Conservation (phyloP, 2,797 vertebrate genomes). For the Natrix natrix region DNA sequence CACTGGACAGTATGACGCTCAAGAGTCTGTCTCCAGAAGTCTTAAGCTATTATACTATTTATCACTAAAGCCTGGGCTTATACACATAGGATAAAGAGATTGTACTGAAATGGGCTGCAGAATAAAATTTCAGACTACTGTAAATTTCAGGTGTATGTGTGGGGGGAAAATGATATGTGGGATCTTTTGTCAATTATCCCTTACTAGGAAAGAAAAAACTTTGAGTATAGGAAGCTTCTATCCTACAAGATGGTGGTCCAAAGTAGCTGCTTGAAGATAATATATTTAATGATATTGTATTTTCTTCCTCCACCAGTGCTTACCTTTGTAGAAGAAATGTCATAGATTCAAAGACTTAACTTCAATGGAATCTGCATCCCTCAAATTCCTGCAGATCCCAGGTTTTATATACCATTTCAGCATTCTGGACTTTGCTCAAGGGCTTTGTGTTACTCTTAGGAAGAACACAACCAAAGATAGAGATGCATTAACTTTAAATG, state of each 20-base stretch:
- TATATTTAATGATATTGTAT: not conserved
- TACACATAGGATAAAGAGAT: not conserved
- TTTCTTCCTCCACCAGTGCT: not conserved
- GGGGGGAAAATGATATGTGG: not conserved
- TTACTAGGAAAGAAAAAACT: not conserved
- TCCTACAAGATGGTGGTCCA: not conserved
- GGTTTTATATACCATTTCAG: not conserved
- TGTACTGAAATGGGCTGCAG: not conserved
- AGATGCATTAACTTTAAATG: slow-evolving; percentile 25
- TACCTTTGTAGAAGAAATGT: not conserved
- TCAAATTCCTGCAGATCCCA: not conserved
- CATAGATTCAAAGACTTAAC: not conserved
- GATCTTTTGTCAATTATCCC: not conserved
- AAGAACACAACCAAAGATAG: slow-evolving; percentile 23
- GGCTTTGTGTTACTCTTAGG: slow-evolving; percentile 14
- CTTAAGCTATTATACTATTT: not conserved
- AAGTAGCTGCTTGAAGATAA: not conserved
- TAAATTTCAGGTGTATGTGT: not conserved
- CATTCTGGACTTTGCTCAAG: slow-evolving; percentile 22
- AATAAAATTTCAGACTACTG: not conserved
- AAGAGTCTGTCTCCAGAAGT: not conserved
- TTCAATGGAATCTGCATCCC: not conserved
- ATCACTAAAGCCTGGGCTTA: not conserved
- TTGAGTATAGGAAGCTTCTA: not conserved
- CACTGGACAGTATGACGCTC: not conserved